Base-by-base conservation (phyloP, 64 coral and sea anemone species). In the Orbicella faveolata region DNA sequence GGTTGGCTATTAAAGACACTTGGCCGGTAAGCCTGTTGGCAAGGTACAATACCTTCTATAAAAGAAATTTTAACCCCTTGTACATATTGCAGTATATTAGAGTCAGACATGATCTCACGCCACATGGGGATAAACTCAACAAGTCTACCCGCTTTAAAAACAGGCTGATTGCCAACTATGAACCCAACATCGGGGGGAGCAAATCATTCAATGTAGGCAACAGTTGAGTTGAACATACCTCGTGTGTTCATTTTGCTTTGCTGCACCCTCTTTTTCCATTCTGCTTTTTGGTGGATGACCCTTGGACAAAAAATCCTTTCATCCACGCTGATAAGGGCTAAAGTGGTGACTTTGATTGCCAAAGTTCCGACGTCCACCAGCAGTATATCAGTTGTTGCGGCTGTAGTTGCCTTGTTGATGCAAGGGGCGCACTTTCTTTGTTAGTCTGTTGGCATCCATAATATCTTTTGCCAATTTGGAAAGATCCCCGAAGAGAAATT, bases 401-500 rank as follows among this genome's bases (percentile, higher is more conserved):
- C 37, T 78, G 17, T 77, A 20, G 36, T 39, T 76, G 16, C 6
- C 21, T 34, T 75, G 64, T 33, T 44, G 36, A 23, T 23, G n/a
- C 13, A 68, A 84, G 36, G 77, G 89, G 66, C 66, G 65, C 15
- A 90, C 79, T 90, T 83, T 90, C 64, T 90, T 90, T 25, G 88
- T 81, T 11, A 90, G 30, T 63, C 12, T 61, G 73, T 63, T 88
- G 11, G 88, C 88, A 73, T 90, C 77, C 1, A 82, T 79, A 15
- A 92, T 92, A 34, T 92, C 74, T 52, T 92, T 92, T n/a, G 59
- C 74, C 30, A 92, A 92, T 75, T 92, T 92, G 17, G 90, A 30
- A 30, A 30, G 30, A 30, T 30, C 30, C 30, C 30, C 30, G 30
- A 30, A 30, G 30, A 30, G 30, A 92, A 63, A 79, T 63, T 70